Evolutionary conservation across 2,888 invertebrate species (phyloP).

Genomic region (Ceratothoa steindachneri): DNA sequence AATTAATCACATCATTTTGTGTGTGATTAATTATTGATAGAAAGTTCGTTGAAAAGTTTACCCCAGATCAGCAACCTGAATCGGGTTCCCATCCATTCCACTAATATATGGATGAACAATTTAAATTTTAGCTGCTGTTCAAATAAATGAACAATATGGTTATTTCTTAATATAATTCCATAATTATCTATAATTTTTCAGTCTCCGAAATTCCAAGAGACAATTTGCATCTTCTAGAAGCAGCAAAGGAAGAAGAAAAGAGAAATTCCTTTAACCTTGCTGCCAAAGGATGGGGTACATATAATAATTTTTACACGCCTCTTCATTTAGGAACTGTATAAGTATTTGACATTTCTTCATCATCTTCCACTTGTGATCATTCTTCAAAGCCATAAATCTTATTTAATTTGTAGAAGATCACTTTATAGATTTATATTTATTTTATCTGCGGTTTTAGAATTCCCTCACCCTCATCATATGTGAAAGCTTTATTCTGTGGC

Average conservation of each 20-base stretch:
- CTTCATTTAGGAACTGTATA: background rate
- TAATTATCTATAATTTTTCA: background rate
- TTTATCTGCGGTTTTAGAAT: background rate
- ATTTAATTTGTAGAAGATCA: background rate
- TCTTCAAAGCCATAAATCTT: background rate
- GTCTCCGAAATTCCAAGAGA: background rate
- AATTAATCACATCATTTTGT: too few relatives aligned
- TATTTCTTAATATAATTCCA: too few relatives aligned
- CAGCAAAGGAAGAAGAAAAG: conserved; percentile 22
- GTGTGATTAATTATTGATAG: too few relatives aligned
- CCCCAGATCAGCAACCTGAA: too few relatives aligned
- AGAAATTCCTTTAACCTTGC: conserved; percentile 46
- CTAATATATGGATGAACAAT: too few relatives aligned
- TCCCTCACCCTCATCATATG: background rate
- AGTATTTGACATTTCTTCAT: background rate
- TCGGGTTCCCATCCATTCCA: too few relatives aligned
- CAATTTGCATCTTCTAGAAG: background rate
- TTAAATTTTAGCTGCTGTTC: too few relatives aligned
- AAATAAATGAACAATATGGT: too few relatives aligned
- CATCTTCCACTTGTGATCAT: background rate
- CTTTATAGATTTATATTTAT: background rate
- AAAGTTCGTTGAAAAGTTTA: too few relatives aligned
- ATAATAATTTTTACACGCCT: conserved; percentile 41
- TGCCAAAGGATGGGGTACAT: conserved; percentile 46
- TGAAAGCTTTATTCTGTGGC: too few relatives aligned